Percentiles rank a stretch among this genome's conserved stretches.
Evolutionary conservation across 2,113 vertebrate genomes (phyloP).

Genomic region (Poeciliopsis retropinna): DNA sequence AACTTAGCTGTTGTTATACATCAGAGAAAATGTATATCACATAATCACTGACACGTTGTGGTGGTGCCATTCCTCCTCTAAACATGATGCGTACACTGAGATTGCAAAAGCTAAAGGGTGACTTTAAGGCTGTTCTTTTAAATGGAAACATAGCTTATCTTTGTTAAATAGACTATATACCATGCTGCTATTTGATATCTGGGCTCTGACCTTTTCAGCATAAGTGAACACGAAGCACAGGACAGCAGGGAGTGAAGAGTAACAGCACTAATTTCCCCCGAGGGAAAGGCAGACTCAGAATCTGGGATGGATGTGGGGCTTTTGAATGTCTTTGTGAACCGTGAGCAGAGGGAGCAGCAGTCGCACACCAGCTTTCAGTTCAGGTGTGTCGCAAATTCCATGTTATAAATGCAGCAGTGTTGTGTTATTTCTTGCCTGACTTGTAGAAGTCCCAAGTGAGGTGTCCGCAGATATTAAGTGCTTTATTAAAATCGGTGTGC

Average conservation of each 20-base stretch:
- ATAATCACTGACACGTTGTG: no score
- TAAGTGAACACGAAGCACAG: not conserved
- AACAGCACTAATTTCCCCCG: not conserved
- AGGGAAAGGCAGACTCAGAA: constrained; percentile 2
- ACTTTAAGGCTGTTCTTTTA: not conserved
- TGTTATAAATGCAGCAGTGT: not conserved
- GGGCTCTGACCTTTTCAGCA: not conserved
- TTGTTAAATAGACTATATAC: not conserved
- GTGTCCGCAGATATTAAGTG: not conserved
- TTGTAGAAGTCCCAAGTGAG: not conserved
- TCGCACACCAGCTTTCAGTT: constrained; percentile 9
- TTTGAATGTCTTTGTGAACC: constrained; percentile 3
- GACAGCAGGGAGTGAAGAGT: not conserved
- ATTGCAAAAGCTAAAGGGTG: not conserved
- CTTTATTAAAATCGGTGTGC: not conserved
- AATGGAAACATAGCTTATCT: not conserved
- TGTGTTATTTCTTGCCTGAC: constrained; percentile 4
- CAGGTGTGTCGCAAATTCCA: not conserved
- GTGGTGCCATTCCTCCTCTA: no score
- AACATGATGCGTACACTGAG: no score
- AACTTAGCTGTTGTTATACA: no score
- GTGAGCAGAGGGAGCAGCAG: not conserved
- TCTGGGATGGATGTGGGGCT: not conserved
- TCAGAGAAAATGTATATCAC: no score
- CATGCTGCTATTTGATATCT: not conserved